A percentile compares a stretch with the other conserved stretches of the same genome.
Conservation (phyloP, 2,797 vertebrate genomes). For the Melanogrammus aeglefinus region DNA sequence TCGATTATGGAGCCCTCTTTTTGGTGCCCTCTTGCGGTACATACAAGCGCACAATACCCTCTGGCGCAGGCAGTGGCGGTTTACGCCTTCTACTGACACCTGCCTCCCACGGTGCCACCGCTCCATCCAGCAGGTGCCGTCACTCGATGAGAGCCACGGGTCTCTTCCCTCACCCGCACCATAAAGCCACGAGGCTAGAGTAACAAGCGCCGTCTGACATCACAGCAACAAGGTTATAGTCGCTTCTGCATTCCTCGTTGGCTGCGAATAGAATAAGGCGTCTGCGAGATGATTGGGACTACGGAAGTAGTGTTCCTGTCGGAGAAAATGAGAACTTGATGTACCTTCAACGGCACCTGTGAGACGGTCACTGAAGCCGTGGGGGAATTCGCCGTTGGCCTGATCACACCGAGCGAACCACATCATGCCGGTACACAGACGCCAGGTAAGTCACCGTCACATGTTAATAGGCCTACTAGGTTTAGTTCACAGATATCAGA, state of each 20-base stretch:
- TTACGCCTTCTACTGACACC: not conserved
- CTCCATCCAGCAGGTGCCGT: not conserved
- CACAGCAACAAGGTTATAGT: slow-evolving; percentile 71
- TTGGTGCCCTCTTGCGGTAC: slow-evolving; percentile 54
- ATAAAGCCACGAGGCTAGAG: not conserved
- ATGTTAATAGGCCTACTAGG: not conserved
- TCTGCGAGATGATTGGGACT: not conserved
- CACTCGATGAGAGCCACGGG: not conserved
- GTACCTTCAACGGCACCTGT: not conserved
- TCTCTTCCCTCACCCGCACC: not conserved
- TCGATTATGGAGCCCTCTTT: not conserved
- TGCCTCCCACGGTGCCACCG: no score
- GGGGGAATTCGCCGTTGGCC: slow-evolving; percentile 12
- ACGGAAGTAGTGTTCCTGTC: not conserved
- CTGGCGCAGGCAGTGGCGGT: not conserved
- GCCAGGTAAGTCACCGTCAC: slow-evolving; percentile 59
- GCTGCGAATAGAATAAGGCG: slow-evolving; percentile 27
- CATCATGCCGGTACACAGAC: slow-evolving; percentile 61
- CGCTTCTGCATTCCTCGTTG: slow-evolving; percentile 60
- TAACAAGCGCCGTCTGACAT: slow-evolving; percentile 15
- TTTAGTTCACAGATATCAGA: not conserved
- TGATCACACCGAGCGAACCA: slow-evolving; percentile 8
- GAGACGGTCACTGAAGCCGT: not conserved
- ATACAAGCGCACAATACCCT: not conserved
- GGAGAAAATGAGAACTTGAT: not conserved